Evolutionary conservation across 2,888 invertebrate genomes (phyloP).

Genomic region (Clostera curtula): DNA sequence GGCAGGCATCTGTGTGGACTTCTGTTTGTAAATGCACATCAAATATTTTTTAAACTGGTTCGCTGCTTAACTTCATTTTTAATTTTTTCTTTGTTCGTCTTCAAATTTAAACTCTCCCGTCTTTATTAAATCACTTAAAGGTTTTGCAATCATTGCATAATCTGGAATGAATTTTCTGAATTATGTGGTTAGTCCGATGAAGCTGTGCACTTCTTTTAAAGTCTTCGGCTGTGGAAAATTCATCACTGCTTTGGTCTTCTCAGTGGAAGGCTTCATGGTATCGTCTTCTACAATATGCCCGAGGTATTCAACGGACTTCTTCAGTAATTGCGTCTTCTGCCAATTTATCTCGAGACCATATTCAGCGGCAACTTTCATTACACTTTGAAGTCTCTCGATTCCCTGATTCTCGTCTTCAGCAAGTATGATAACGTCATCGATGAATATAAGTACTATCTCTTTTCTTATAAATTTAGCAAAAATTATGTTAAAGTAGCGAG

Average conservation of each 20-base stretch:
- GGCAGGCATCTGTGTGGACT: too few species aligned
- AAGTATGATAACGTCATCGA: slow-evolving; percentile 20
- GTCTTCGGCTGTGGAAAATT: slow-evolving; percentile 4
- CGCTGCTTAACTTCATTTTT: not conserved
- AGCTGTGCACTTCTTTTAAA: slow-evolving; percentile 4
- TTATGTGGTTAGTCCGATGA: slow-evolving; percentile 5
- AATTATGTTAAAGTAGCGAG: slow-evolving; percentile 14
- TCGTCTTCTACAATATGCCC: slow-evolving; percentile 2
- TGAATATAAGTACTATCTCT: slow-evolving; percentile 14
- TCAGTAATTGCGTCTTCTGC: slow-evolving; percentile 7
- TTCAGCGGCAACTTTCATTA: slow-evolving; percentile 12
- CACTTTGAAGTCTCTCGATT: slow-evolving; percentile 5
- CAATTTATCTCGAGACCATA: slow-evolving; percentile 18
- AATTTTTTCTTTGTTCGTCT: not conserved
- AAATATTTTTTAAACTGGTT: not conserved
- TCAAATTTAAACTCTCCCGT: not conserved
- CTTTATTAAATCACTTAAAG: too few species aligned
- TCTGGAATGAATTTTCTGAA: too few species aligned
- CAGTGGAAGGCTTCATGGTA: not conserved
- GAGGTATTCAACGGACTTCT: slow-evolving; percentile 7
- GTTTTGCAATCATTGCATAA: too few species aligned
- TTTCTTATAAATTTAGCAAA: slow-evolving; percentile 14
- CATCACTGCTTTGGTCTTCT: slow-evolving; percentile 2
- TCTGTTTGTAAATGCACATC: too few species aligned
- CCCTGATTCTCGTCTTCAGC: slow-evolving; percentile 12